A percentile compares a stretch with the other conserved stretches of the same genome.
Evolutionary conservation across 1,140 invertebrate genomes (phyloP).

Genomic region (Coptotermes formosanus): DNA sequence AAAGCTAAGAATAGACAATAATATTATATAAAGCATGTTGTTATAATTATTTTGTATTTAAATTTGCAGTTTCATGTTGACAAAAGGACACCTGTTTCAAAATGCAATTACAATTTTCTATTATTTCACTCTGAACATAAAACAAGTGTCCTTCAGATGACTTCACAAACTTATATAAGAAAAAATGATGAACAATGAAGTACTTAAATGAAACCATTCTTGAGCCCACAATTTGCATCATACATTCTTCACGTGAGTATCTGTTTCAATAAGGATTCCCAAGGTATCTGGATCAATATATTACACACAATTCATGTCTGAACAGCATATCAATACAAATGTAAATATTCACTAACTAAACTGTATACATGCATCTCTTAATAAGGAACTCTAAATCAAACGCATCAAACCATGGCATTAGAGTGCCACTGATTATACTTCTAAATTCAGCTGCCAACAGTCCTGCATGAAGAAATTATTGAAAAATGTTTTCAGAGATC

Average conservation of each 20-base stretch:
- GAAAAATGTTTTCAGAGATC: not conserved
- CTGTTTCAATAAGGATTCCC: not conserved
- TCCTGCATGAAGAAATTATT: not conserved
- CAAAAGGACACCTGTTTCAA: not conserved
- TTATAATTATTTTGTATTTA: conserved; percentile 5
- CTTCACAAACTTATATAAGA: not conserved
- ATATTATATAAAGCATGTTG: not conserved
- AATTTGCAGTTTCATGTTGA: conserved; percentile 13
- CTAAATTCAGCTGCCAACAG: not conserved
- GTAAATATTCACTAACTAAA: not conserved
- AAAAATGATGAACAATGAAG: not conserved
- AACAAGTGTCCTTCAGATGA: not conserved
- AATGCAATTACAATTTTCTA: not conserved
- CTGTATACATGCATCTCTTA: not conserved
- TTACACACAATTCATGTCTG: not conserved
- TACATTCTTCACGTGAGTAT: not conserved
- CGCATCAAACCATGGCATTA: not conserved
- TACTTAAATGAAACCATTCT: conserved; percentile 31
- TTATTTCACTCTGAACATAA: not conserved
- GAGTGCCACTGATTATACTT: not conserved
- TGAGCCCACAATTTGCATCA: conserved; percentile 23
- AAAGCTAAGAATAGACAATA: not conserved
- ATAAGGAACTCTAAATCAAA: conserved; percentile 14
- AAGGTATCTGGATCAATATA: not conserved
- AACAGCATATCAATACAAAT: not conserved